Evolutionary conservation across 2,797 vertebrate genomes (phyloP), one percentile per base, ranked within the genome.

Genomic region (Oreochromis grahami): DNA sequence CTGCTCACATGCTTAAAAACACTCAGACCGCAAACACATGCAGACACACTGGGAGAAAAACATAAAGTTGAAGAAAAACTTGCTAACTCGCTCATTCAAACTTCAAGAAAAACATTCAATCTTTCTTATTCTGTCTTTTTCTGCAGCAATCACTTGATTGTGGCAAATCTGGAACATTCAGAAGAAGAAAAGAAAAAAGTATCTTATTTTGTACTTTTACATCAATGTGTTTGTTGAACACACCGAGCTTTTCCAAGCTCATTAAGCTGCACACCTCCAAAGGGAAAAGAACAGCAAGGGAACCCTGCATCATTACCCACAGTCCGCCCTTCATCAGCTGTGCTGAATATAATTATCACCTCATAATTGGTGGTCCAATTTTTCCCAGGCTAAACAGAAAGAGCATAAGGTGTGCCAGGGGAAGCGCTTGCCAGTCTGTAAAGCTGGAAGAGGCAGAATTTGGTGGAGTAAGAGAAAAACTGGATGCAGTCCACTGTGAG

Each of bases 291-390:
- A 77, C 29, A 77, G 24, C 51, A 51, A 50, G 45, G 38, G 58
- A 74, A 58, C 21, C 60, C 74, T 77, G 76, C 63, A 82, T 89
- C 70, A 79, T 60, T 56, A 51, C 79, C 86, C 52, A 74, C 53
- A 78, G 72, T 55, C 68, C 63, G 72, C 76, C 84, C 53, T 68
- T 89, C 83, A 89, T 91, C 88, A 86, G 78, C 87, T 88, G 82
- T 72, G 53, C 80, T 76, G 50, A 70, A 78, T 88, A 91, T 88
- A 91, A 94, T 94, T 91, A 90, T 92, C 91, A 90, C 91, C 84
- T 91, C 88, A 36, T 91, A 90, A 93, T 93, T 93, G 89, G 76
- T 76, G 32, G 72, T 81, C 77, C 60, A 32, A 58, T 74, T 91
- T 93, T 90, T 90, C 88, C 88, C 74, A 19, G 88, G 89, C 78